phyloP scores from a whole-genome alignment of 1,140 invertebrate genomes.

The Contarinia nasturtii region DNA sequence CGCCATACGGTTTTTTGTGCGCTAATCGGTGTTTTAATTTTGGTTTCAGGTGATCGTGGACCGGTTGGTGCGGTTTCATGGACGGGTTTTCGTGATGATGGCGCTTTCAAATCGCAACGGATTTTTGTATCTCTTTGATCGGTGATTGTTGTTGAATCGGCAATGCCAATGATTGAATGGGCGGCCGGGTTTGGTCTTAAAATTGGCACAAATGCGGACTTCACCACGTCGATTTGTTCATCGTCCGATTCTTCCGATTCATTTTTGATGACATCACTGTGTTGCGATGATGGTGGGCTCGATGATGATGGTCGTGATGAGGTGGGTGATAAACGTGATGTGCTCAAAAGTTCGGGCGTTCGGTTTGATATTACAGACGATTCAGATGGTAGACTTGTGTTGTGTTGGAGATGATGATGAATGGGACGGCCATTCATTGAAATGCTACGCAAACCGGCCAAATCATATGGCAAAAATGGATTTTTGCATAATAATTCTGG shows the following conservation, averaged over 20 bases:
- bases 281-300: slow-evolving; percentile 26
- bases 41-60: slow-evolving; percentile 34
- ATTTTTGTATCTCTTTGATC: slow-evolving; percentile 15
- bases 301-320: slow-evolving; percentile 30
- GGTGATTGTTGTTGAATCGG: slow-evolving; percentile 33
- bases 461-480: slow-evolving; percentile 22
- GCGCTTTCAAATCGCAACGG: slow-evolving; percentile 38
- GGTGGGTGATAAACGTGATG: slow-evolving; percentile 29
- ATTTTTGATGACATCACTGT: slow-evolving; percentile 22
- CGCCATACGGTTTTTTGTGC: slow-evolving; percentile 51
- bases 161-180: slow-evolving; percentile 28
- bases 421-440: slow-evolving; percentile 15
- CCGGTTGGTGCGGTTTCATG: slow-evolving; percentile 22
- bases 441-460: slow-evolving; percentile 23
- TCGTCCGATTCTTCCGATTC: slow-evolving; percentile 13
- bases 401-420: slow-evolving; percentile 8
- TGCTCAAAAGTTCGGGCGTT: slow-evolving; percentile 6
- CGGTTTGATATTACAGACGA: slow-evolving; percentile 11
- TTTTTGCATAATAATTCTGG: slow-evolving; percentile 10
- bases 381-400: slow-evolving; percentile 18
- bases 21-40: slow-evolving; percentile 32
- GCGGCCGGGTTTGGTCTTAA: slow-evolving; percentile 12
- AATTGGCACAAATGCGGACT: slow-evolving; percentile 47
- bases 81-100: slow-evolving; percentile 27
- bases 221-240: slow-evolving; percentile 46